phyloP scores from a whole-genome alignment of 2,888 invertebrate species.

The Cheilosia pagana region DNA sequence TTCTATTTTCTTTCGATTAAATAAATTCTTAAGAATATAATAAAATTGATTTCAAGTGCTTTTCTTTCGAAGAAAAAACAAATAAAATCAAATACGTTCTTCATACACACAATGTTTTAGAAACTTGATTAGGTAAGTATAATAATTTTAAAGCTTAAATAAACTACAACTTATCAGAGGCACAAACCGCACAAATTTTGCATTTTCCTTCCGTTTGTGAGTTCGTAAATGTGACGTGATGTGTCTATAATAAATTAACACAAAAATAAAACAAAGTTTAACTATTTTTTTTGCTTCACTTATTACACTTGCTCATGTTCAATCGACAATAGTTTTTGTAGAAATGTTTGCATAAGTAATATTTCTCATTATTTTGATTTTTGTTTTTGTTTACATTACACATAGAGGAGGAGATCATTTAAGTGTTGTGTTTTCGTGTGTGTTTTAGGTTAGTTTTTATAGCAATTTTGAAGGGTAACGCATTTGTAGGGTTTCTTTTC shows the following conservation, averaged over 20 bases:
- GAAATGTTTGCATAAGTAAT: not conserved
- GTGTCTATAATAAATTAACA: not conserved
- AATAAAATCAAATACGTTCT: not conserved
- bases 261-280: conserved; percentile 9
- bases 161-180: conserved; percentile 17
- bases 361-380: conserved; percentile 14
- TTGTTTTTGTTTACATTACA: conserved; percentile 26
- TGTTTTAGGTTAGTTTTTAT: conserved; percentile 24
- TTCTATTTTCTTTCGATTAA: conserved; percentile 25
- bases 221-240: not conserved
- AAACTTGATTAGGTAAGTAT: conserved; percentile 28
- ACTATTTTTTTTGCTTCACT: not conserved
- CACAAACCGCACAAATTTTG: conserved; percentile 7
- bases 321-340: conserved; percentile 27
- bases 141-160: not conserved
- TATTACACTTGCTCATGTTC: not conserved
- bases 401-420: conserved; percentile 51
- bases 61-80: conserved; percentile 15
- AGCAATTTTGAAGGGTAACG: conserved; percentile 20
- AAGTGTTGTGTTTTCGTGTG: conserved; percentile 35
- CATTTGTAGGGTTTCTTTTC: conserved; percentile 8
- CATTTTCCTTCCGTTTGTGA: not conserved
- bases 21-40: conserved; percentile 50
- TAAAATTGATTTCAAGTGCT: conserved; percentile 8
- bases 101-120: conserved; percentile 6